Evolutionary conservation across 2,113 vertebrate species (phyloP), one percentile per base, ranked within the genome.

Genomic region (Pardalotus punctatus): DNA sequence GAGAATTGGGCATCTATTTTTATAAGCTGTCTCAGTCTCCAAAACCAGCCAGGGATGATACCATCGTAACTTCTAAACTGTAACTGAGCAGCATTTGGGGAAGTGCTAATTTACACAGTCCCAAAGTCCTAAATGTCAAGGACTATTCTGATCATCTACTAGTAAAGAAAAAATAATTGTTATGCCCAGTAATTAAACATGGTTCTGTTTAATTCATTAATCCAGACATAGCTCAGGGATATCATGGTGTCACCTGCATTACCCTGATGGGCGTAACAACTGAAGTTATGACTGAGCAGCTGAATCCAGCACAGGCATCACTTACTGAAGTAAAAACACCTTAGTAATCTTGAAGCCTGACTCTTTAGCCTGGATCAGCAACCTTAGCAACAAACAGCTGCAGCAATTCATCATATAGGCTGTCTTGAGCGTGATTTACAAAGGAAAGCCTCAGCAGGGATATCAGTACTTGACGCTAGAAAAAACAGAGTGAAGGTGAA

Each of bases 381-480:
- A 42, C 47, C 15, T 76, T 13, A 66, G 53, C n/a, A 85, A 85
- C 3, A 47, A 4, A 0, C 7, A 43, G 5, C 18, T 81, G 24
- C 36, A 57, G 43, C 7, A 71, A 78, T 65, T 84, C 50, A 42
- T 78, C 54, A 61, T 19, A 51, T 6, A 47, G 35, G 2, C 23
- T 87, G 11, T 11, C 50, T 38, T 35, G 50, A 78, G 7, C 29
- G 16, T 35, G 40, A 69, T 38, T 60, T 56, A 92, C 29, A 64
- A 56, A 81, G 47, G 38, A 76, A 91, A 76, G 14, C 10, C 72
- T 86, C 77, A 81, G 43, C 33, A 67, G 69, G 5, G 15, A 19
- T 86, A 33, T 5, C 3, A 0, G 23, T 47, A 36, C 43, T 42
- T 72, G 58, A 20, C 0, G 0, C 13, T 64, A 35, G 17, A 60